phyloP scores from a whole-genome alignment of 1,140 invertebrate species.

The Pseudomyrmex sp. region DNA sequence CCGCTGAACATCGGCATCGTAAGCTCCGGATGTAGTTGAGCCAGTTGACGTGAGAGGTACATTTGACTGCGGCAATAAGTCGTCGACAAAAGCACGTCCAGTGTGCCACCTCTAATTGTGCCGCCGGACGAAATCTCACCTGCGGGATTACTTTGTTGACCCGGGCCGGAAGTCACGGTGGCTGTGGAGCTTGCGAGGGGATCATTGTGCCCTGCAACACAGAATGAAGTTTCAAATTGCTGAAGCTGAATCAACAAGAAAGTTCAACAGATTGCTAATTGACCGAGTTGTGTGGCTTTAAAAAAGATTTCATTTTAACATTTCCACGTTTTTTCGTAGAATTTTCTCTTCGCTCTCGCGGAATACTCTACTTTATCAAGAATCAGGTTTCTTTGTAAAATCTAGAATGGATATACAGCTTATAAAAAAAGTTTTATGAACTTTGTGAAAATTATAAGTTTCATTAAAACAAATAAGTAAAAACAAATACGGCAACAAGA shows the following conservation, averaged over 20 bases:
- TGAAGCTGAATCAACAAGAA: not conserved
- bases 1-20: constrained; percentile 99
- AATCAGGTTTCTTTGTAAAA: not conserved
- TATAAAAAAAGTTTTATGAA: not conserved
- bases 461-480: not conserved
- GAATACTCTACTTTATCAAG: too few relatives aligned
- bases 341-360: too few relatives aligned
- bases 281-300: too few relatives aligned
- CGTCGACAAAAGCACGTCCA: constrained; percentile 93
- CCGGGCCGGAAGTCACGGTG: constrained; percentile 65
- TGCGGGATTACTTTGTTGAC: constrained; percentile 70
- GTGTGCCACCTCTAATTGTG: constrained; percentile 87
- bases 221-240: not conserved
- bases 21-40: constrained; percentile 97
- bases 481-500: not conserved
- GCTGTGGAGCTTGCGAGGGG: constrained; percentile 76
- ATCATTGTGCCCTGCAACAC: constrained; percentile 86
- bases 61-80: constrained; percentile 97
- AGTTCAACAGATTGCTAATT: not conserved
- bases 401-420: not conserved
- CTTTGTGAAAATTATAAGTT: not conserved
- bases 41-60: constrained; percentile 95
- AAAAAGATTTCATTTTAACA: too few relatives aligned
- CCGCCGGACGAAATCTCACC: constrained; percentile 68
- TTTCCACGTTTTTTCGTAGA: too few relatives aligned